phyloP scores from a whole-genome alignment of 1,140 invertebrate species.

The Pachyrhynchus sulphureomaculatus region DNA sequence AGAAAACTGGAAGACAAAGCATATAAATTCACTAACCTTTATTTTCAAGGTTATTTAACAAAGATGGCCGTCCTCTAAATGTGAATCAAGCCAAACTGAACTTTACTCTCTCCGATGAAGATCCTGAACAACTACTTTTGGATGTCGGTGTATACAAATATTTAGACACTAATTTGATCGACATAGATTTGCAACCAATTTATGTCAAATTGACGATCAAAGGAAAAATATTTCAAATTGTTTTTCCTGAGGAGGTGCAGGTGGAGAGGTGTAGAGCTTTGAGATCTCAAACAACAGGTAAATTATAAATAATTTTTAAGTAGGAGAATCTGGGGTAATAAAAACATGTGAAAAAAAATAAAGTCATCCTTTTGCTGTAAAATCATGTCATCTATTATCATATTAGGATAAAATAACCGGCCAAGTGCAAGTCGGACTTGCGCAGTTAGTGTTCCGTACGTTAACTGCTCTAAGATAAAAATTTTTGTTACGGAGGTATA shows the following conservation, averaged over 20 bases:
- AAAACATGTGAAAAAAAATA: too few relatives aligned
- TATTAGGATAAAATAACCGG: too few relatives aligned
- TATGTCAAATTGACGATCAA: slow-evolving; percentile 82
- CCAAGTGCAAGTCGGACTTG: too few relatives aligned
- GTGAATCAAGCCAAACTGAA: slow-evolving; percentile 81
- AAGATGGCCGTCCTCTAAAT: slow-evolving; percentile 80
- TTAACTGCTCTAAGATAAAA: too few relatives aligned
- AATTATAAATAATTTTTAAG: too few relatives aligned
- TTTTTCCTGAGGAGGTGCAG: slow-evolving; percentile 77
- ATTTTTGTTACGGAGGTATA: too few relatives aligned
- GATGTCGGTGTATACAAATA: slow-evolving; percentile 69
- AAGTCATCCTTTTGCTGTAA: too few relatives aligned
- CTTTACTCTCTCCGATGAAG: slow-evolving; percentile 71
- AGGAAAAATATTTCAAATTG: slow-evolving; percentile 85
- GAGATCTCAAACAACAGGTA: slow-evolving; percentile 65
- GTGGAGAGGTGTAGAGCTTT: slow-evolving; percentile 69
- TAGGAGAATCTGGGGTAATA: too few relatives aligned
- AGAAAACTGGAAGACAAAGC: too few relatives aligned
- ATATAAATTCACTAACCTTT: not conserved
- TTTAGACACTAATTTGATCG: slow-evolving; percentile 78
- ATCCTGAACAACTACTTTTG: slow-evolving; percentile 60
- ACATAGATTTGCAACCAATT: slow-evolving; percentile 81
- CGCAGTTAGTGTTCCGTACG: too few relatives aligned
- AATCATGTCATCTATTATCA: too few relatives aligned
- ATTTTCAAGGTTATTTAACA: slow-evolving; percentile 61